Conservation (phyloP, 1,140 invertebrate species). For the Bombus superbus region DNA sequence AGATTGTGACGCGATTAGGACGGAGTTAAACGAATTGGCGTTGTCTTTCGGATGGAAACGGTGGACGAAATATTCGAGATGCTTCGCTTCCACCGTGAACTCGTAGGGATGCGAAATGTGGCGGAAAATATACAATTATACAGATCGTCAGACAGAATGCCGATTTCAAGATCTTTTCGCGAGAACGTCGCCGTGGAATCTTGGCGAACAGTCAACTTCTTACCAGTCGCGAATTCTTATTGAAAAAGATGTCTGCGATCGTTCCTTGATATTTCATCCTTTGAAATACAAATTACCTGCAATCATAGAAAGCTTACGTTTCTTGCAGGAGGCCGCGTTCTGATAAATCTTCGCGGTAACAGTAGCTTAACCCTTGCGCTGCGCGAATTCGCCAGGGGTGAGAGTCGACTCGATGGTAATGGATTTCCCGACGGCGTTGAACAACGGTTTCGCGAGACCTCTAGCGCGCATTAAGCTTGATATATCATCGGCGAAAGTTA, state of each 20-base stretch:
- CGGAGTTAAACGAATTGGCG: neutral
- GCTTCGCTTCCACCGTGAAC: neutral
- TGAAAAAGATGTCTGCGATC: neutral
- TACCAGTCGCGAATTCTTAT: neutral
- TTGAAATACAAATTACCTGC: neutral
- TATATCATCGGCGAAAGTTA: conserved; percentile 47
- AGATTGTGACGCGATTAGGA: neutral
- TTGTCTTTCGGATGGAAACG: neutral
- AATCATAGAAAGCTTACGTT: neutral
- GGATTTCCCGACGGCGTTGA: conserved; percentile 27
- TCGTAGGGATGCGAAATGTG: neutral
- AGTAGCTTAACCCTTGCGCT: neutral
- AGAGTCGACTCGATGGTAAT: conserved; percentile 28
- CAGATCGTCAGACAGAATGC: neutral
- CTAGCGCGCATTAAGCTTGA: conserved; percentile 37
- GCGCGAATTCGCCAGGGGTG: conserved; percentile 1
- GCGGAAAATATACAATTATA: neutral
- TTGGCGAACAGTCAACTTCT: neutral
- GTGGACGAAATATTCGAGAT: too few species aligned
- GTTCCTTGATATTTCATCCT: too few species aligned
- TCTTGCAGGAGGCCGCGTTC: neutral
- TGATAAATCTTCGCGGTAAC: neutral
- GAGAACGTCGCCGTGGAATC: fast-evolving
- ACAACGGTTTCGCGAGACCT: neutral
- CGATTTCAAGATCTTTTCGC: neutral